A percentile compares a stretch with the other conserved stretches of the same genome.
Evolutionary conservation across 2,797 vertebrate species (phyloP).

Genomic region (Pseudochirops corinnae): DNA sequence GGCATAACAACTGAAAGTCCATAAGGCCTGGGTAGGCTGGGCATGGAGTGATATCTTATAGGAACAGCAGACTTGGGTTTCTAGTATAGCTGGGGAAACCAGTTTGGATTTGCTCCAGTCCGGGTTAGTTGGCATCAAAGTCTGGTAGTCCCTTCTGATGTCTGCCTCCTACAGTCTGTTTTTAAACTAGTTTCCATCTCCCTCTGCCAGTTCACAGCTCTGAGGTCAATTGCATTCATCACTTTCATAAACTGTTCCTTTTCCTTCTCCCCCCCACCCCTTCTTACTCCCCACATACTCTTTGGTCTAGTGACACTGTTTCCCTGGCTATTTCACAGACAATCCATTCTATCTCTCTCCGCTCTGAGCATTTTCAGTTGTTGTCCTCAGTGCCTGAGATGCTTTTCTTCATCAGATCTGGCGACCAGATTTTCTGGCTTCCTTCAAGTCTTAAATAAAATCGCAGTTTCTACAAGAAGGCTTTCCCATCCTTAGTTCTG

Average conservation of each 20-base stretch:
- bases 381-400: not conserved
- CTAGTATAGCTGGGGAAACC: too few species aligned
- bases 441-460: not conserved
- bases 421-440: not conserved
- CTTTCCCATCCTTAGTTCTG: not conserved
- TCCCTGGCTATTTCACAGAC: not conserved
- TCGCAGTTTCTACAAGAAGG: not conserved
- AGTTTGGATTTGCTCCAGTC: not conserved
- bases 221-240: not conserved
- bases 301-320: not conserved
- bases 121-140: not conserved
- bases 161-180: not conserved
- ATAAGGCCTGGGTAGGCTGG: too few species aligned
- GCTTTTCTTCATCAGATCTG: not conserved
- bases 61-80: too few species aligned
- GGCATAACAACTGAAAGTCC: too few species aligned
- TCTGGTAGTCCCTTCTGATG: not conserved
- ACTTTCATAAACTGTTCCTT: not conserved
- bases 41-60: too few species aligned
- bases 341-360: not conserved
- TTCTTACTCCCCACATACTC: not conserved
- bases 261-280: not conserved
- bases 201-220: not conserved
- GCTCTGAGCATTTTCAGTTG: not conserved
- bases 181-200: not conserved